These are phyloP conservation scores for Mesocricetus auratus DNA, from an alignment of 2,113 vertebrate species.

Conservation along the genomic window DNA sequence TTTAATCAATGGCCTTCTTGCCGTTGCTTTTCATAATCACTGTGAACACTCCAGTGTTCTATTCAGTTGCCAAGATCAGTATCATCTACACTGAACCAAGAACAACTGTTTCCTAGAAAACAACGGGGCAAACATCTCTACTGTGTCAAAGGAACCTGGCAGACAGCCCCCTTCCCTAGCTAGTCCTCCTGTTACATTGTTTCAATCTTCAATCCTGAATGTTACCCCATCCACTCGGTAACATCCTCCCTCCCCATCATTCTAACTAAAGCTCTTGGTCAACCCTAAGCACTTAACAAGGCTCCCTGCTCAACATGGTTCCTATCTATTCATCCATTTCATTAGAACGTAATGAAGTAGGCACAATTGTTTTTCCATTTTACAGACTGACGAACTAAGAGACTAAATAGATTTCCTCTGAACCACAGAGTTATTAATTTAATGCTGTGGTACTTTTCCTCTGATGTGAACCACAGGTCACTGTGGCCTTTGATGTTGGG, in stretches of 20 bases:
- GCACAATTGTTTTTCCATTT: background rate
- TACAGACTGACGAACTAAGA: background rate
- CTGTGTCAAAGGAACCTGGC: background rate
- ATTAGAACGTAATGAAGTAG: background rate
- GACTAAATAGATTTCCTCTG: background rate
- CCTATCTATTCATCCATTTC: background rate
- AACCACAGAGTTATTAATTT: background rate
- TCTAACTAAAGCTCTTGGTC: background rate
- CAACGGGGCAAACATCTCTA: background rate
- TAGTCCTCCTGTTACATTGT: background rate
- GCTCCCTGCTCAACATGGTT: background rate
- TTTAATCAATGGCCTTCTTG: constrained; percentile 61
- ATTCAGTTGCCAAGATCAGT: constrained; percentile 59
- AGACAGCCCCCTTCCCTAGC: background rate
- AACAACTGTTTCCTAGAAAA: constrained; percentile 57
- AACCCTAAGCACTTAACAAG: background rate
- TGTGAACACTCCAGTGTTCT: constrained; percentile 28
- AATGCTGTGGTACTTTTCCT: no score
- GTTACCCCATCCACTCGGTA: background rate
- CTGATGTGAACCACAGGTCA: background rate
- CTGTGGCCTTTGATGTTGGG: background rate
- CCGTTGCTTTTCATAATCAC: constrained; percentile 48
- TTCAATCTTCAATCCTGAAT: background rate
- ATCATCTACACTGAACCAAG: constrained; percentile 58
- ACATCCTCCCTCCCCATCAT: background rate